Evolutionary conservation across 1,140 invertebrate genomes (phyloP).

Genomic region (Sminthurides bifidus): DNA sequence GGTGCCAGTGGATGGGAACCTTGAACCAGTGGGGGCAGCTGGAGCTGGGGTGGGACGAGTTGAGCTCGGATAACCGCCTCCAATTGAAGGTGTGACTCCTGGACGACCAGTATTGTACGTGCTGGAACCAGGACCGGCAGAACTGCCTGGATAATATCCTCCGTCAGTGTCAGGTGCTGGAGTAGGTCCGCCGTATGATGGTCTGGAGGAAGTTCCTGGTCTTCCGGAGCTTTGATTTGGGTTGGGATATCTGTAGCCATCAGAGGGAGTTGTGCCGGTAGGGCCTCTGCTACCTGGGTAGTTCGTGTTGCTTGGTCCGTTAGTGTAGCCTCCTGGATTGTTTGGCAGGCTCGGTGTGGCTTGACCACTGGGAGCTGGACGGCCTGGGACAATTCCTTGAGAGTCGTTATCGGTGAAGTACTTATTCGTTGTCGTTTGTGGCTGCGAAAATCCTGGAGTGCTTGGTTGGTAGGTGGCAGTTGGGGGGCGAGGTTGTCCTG

Average conservation of each 20-base stretch:
- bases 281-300: neutral
- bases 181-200: neutral
- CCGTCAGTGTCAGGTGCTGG: no score
- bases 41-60: no score
- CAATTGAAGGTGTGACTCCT: neutral
- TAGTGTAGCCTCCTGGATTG: neutral
- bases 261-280: neutral
- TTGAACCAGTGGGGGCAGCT: no score
- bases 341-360: neutral
- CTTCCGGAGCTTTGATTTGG: neutral
- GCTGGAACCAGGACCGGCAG: neutral
- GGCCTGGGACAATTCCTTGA: neutral
- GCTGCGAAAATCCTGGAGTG: neutral
- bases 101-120: neutral
- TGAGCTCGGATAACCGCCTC: neutral
- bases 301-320: neutral
- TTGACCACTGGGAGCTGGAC: neutral
- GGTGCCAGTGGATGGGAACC: no score
- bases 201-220: neutral
- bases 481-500: neutral
- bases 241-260: neutral
- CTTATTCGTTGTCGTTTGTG: neutral
- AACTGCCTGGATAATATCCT: no score
- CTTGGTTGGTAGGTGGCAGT: neutral
- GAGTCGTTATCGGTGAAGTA: neutral